Base-by-base conservation (phyloP, 2,888 invertebrate species). In the Archips crataeganus region DNA sequence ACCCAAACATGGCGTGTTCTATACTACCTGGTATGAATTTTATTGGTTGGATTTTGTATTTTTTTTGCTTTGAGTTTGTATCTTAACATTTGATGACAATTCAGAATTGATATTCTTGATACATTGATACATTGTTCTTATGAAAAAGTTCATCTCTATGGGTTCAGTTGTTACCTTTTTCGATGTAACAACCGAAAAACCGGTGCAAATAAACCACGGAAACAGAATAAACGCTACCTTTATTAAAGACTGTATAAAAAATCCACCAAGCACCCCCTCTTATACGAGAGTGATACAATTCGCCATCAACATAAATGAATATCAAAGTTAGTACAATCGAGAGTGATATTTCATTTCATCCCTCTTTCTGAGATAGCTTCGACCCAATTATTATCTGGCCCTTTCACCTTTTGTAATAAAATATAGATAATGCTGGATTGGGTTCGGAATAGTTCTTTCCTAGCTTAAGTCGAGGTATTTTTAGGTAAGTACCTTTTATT, bases 261-360 rank as follows among this genome's bases (percentile, higher is more conserved):
- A 32, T 57, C 54, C 32, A 32, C 54, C 9, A 13, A 60, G n/a
- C 9, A n/a, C n/a, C 10, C 39, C 60, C 13, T 36, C 39, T 59
- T 60, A 51, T 68, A 64, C 42, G 42, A 59, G 68, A 63, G 32
- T 32, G 57, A 59, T 63, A 73, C 42, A 62, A 65, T 65, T 65
- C 59, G 42, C 49, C 42, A 68, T 71, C 71, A 71, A 61, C 66
- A 66, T 66, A 66, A 66, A 71, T 66, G 61, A 71, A 71, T 71
- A 54, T 8, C 45, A 49, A 66, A 42, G 62, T 42, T 10, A 13
- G 42, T 62, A 23, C 32, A 62, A 66, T 71, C 51, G 51, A 61
- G 39, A n/a, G 9, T 54, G 57, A 72, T 72, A 72, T 47, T 57
- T 67, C 66, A 72, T 47, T 57, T 67, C 66, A 71, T 66, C 61